phyloP scores from a whole-genome alignment of 2,797 vertebrate genomes.

The Zalophus californianus region DNA sequence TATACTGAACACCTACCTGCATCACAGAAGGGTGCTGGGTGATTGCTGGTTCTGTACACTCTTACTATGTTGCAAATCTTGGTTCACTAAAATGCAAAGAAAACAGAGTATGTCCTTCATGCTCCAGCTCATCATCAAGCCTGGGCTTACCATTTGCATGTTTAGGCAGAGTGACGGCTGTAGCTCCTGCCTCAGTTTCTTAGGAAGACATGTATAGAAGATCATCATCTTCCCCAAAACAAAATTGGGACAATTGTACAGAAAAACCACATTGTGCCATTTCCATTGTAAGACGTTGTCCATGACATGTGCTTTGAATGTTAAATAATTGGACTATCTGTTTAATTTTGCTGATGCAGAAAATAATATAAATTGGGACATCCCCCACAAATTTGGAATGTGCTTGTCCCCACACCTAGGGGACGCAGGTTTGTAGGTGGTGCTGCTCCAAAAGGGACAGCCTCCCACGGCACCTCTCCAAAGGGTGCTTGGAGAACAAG shows the following conservation, averaged over 20 bases:
- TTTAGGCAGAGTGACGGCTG: rapidly evolving
- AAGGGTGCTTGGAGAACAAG: not conserved
- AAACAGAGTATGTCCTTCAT: rapidly evolving
- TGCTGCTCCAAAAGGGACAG: not conserved
- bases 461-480: not conserved
- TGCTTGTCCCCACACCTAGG: not conserved
- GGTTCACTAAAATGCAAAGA: not conserved
- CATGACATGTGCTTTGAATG: not conserved
- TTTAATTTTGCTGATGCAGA: not conserved
- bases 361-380: not conserved
- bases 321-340: not conserved
- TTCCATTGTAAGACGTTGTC: not conserved
- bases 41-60: not conserved
- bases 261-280: not conserved
- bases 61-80: not conserved
- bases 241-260: not conserved
- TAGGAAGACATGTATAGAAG: not conserved
- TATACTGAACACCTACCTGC: not conserved
- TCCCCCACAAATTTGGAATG: not conserved
- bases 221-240: not conserved
- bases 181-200: not conserved
- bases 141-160: too few relatives aligned
- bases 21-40: not conserved
- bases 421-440: not conserved
- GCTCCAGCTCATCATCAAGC: not conserved